These are phyloP conservation scores for Apodemus speciosus DNA, from an alignment of 2,113 vertebrate species.

Conservation along the genomic window DNA sequence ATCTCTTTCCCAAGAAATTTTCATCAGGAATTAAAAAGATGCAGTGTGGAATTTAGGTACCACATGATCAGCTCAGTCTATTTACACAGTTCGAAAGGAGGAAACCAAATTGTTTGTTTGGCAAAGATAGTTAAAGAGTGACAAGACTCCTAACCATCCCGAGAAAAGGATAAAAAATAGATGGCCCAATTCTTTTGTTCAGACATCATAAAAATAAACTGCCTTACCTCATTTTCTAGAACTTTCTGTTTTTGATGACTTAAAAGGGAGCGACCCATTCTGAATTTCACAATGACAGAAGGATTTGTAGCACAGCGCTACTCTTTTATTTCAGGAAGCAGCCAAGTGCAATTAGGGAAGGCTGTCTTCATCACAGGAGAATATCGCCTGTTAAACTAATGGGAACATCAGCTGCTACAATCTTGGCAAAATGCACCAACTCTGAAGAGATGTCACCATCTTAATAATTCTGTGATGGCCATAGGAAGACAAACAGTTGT, in stretches of 20 bases:
- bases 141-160: not conserved
- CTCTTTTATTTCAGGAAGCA: constrained; percentile 66
- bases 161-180: not conserved
- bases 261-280: constrained; percentile 51
- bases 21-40: constrained; percentile 2
- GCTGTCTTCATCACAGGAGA: constrained; percentile 33
- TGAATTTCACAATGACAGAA: constrained; percentile 56
- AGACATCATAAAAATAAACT: constrained; percentile 61
- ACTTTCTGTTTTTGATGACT: constrained; percentile 54
- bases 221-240: constrained; percentile 44
- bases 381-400: constrained; percentile 74
- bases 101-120: constrained; percentile 15
- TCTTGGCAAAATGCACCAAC: constrained; percentile 67
- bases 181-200: constrained; percentile 12
- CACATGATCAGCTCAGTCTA: not conserved
- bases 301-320: constrained; percentile 50
- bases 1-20: not conserved
- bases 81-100: not conserved
- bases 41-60: not conserved
- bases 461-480: constrained; percentile 81
- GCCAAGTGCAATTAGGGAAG: constrained; percentile 64
- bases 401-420: constrained; percentile 72
- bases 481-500: constrained; percentile 85
- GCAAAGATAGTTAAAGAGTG: constrained; percentile 4
- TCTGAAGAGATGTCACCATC: constrained; percentile 69